These are phyloP conservation scores for Lasioglossum zephyrum DNA, from an alignment of 2,888 invertebrate genomes.

Conservation along the genomic window DNA sequence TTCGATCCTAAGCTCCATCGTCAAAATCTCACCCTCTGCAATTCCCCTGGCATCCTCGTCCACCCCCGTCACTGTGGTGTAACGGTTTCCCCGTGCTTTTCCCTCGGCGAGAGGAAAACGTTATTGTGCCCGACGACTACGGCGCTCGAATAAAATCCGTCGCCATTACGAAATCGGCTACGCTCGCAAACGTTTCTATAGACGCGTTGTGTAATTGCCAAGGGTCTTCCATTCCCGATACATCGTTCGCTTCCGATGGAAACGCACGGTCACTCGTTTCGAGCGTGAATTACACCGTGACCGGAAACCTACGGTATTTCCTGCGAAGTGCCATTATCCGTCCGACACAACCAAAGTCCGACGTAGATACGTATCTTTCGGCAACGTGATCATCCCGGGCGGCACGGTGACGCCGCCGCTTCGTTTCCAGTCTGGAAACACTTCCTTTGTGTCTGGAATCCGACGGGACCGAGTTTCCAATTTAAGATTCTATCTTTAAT, in stretches of 20 bases:
- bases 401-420: neutral
- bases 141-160: constrained; percentile 12
- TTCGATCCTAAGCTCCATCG: neutral
- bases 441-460: neutral
- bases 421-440: neutral
- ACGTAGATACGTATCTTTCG: neutral
- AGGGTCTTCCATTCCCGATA: constrained; percentile 30
- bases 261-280: constrained; percentile 47
- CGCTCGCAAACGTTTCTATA: constrained; percentile 2
- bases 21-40: neutral
- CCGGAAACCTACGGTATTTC: constrained; percentile 1
- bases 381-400: neutral
- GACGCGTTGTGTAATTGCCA: constrained; percentile 41
- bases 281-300: constrained; percentile 35
- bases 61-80: neutral
- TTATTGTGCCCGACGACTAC: neutral
- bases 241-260: constrained; percentile 18
- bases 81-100: constrained; percentile 1
- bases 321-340: neutral
- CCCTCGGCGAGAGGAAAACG: neutral
- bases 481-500: neutral
- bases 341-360: neutral
- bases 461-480: neutral
- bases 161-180: constrained; percentile 41
- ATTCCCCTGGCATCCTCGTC: neutral